Evolutionary conservation across 2,888 invertebrate species (phyloP).

Genomic region (Unio delphinus): DNA sequence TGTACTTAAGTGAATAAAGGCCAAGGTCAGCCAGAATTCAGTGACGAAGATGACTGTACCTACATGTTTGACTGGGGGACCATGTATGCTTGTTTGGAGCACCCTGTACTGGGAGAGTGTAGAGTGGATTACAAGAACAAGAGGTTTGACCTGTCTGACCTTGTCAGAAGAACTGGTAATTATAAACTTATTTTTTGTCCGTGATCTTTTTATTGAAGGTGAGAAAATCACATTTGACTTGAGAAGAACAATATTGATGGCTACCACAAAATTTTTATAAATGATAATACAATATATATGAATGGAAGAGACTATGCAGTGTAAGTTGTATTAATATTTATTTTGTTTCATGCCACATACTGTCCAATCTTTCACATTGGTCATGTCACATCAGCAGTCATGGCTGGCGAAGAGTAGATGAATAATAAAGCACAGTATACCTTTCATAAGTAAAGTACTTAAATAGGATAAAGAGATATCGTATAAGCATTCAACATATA

Average conservation of each 20-base stretch:
- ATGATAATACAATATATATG: too few relatives aligned
- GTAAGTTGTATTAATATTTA: too few relatives aligned
- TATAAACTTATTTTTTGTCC: not conserved
- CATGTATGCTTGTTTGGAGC: constrained; percentile 58
- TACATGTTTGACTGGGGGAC: constrained; percentile 64
- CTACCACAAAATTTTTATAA: not conserved
- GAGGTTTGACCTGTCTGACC: constrained; percentile 57
- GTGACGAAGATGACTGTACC: constrained; percentile 48
- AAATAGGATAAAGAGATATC: too few relatives aligned
- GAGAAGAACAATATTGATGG: not conserved
- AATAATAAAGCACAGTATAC: too few relatives aligned
- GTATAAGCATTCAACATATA: too few relatives aligned
- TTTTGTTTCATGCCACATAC: too few relatives aligned
- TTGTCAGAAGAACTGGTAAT: constrained; percentile 47
- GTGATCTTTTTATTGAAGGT: not conserved
- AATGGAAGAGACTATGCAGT: too few relatives aligned
- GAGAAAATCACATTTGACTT: not conserved
- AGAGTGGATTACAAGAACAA: constrained; percentile 38
- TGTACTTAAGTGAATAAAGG: constrained; percentile 28
- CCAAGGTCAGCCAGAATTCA: constrained; percentile 60
- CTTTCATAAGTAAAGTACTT: too few relatives aligned
- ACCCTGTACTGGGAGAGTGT: constrained; percentile 45
- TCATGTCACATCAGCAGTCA: too few relatives aligned
- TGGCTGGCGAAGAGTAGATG: too few relatives aligned
- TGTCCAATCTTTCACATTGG: too few relatives aligned